Evolutionary conservation across 2,113 vertebrate species (phyloP).

Genomic region (Entomyzon cyanotis): DNA sequence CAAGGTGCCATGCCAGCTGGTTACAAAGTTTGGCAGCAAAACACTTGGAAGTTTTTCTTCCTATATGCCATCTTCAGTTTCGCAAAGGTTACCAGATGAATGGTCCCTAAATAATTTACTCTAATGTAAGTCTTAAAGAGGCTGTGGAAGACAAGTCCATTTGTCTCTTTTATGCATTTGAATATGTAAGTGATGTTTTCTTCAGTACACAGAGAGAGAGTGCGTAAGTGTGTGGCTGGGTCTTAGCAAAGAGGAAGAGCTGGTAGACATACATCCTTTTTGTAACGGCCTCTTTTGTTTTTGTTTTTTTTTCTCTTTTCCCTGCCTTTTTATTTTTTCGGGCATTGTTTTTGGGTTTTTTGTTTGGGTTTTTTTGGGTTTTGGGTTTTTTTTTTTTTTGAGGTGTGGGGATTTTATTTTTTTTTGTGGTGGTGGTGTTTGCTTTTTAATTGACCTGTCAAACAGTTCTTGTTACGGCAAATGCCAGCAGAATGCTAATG

Average conservation of each 20-base stretch:
- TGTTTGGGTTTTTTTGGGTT: no score
- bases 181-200: slow-evolving; percentile 46
- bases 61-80: slow-evolving; percentile 51
- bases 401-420: no score
- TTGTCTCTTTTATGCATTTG: slow-evolving; percentile 63
- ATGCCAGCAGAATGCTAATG: not conserved
- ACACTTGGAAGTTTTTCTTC: slow-evolving; percentile 57
- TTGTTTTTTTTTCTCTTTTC: not conserved
- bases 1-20: slow-evolving; percentile 38
- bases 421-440: not conserved
- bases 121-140: slow-evolving; percentile 62
- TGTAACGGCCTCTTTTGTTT: not conserved
- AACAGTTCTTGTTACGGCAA: not conserved
- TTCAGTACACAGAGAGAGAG: not conserved
- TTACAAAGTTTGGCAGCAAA: slow-evolving; percentile 51
- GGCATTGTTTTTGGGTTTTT: not conserved
- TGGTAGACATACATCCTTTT: not conserved
- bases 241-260: not conserved
- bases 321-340: not conserved
- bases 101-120: slow-evolving; percentile 67
- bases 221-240: not conserved
- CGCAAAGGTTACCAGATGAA: slow-evolving; percentile 65
- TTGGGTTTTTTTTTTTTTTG: not conserved
- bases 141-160: slow-evolving; percentile 54
- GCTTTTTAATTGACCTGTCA: not conserved